Conservation (phyloP, 2,113 vertebrate genomes). For the Speoplatyrhinus poulsoni region DNA sequence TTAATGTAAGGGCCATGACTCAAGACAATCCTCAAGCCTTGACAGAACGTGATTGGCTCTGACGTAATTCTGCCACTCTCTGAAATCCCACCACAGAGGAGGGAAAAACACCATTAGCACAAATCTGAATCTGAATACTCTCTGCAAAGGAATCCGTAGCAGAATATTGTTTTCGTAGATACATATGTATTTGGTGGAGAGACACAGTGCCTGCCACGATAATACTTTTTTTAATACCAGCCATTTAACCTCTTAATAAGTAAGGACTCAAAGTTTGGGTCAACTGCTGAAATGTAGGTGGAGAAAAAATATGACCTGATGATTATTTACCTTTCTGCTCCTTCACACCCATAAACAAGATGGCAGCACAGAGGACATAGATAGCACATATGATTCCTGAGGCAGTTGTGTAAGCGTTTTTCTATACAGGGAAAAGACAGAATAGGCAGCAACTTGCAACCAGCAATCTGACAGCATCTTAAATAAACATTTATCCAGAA, state of each 20-base stretch:
- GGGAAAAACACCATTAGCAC: not conserved
- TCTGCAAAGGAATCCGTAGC: not conserved
- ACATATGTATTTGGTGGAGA: no score
- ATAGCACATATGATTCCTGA: slow-evolving; percentile 87
- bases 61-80: slow-evolving; percentile 68
- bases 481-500: not conserved
- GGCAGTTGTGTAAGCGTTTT: slow-evolving; percentile 85
- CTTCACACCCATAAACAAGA: slow-evolving; percentile 83
- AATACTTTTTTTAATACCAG: no score
- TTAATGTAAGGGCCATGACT: slow-evolving; percentile 87
- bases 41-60: slow-evolving; percentile 79
- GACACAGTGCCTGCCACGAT: no score
- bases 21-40: slow-evolving; percentile 86
- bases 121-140: no score
- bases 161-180: no score
- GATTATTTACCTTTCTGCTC: slow-evolving; percentile 83
- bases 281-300: no score
- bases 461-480: not conserved
- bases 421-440: slow-evolving; percentile 63
- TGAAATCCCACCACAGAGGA: slow-evolving; percentile 46
- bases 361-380: slow-evolving; percentile 83
- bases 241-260: no score
- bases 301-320: no score
- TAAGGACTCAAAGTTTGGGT: no score
- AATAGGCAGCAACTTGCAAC: not conserved